These are phyloP conservation scores for Helogale parvula DNA, from an alignment of 2,113 vertebrate species.

Conservation along the genomic window DNA sequence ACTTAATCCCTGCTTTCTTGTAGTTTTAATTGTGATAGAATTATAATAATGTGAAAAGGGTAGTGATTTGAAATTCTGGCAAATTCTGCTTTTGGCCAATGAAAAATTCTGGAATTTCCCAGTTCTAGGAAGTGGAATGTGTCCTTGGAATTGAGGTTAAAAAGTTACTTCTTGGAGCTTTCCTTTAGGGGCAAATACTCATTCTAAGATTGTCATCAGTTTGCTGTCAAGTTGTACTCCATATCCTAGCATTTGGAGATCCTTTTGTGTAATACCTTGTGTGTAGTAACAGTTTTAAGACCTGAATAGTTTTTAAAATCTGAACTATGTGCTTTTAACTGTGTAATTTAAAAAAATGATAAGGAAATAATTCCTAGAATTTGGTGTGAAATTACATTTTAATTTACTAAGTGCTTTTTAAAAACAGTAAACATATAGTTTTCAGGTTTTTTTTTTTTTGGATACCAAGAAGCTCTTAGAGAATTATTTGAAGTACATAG, in stretches of 20 bases:
- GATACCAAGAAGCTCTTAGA: constrained; percentile 5
- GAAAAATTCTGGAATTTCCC: constrained; percentile 30
- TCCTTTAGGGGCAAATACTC: background rate
- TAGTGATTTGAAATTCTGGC: background rate
- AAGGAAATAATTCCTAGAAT: background rate
- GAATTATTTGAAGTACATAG: constrained; percentile 2
- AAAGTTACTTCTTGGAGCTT: constrained; percentile 1
- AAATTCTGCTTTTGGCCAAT: constrained; percentile 26
- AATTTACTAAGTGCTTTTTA: background rate
- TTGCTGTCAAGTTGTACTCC: background rate
- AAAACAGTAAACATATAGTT: background rate
- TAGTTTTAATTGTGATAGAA: background rate
- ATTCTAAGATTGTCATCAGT: background rate
- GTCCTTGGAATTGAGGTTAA: constrained; percentile 38
- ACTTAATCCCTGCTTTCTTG: background rate
- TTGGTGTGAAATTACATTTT: constrained; percentile 10
- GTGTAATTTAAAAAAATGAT: constrained; percentile 8
- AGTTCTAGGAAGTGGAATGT: background rate
- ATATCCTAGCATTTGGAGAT: background rate
- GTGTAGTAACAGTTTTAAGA: background rate
- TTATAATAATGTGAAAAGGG: background rate
- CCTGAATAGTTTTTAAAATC: background rate
- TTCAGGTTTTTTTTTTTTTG: constrained; percentile 5
- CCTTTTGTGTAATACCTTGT: background rate
- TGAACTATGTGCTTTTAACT: background rate